phyloP scores from a whole-genome alignment of 2,113 vertebrate species.

The Paralichthys olivaceus region DNA sequence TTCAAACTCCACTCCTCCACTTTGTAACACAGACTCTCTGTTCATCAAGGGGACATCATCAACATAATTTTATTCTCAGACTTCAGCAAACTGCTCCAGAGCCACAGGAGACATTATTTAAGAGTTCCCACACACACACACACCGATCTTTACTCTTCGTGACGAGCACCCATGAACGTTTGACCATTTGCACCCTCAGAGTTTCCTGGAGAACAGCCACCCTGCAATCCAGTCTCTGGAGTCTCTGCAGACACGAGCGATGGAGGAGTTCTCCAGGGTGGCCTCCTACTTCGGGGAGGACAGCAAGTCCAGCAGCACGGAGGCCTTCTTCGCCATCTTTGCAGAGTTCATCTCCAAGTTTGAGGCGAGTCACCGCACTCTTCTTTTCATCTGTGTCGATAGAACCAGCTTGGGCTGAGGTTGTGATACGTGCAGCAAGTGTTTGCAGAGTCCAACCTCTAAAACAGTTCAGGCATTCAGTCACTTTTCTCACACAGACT shows the following conservation, averaged over 20 bases:
- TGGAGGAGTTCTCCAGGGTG: conserved; percentile 93
- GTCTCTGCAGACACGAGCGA: conserved; percentile 90
- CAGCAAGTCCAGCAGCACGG: conserved; percentile 90
- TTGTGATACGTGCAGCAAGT: conserved; percentile 5
- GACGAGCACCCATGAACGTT: conserved; percentile 45
- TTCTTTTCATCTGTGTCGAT: background rate
- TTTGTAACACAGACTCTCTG: too few species aligned
- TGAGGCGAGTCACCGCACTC: conserved; percentile 84
- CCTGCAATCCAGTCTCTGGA: conserved; percentile 90
- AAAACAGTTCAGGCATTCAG: background rate
- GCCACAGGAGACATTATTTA: too few species aligned
- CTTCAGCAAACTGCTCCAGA: too few species aligned
- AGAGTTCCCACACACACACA: too few species aligned
- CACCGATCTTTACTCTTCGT: background rate
- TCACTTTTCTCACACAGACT: conserved; percentile 26
- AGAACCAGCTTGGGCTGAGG: conserved; percentile 6
- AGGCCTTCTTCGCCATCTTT: conserved; percentile 97
- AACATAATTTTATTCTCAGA: too few species aligned
- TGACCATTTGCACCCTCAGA: conserved; percentile 80
- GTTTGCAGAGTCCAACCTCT: conserved; percentile 16
- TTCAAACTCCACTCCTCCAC: too few species aligned
- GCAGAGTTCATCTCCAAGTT: conserved; percentile 96
- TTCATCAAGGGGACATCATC: too few species aligned
- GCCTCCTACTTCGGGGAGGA: conserved; percentile 95
- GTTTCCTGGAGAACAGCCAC: conserved; percentile 93